These are phyloP conservation scores for Drosophila tristis DNA, from an alignment of 1,140 invertebrate genomes.

Conservation along the genomic window DNA sequence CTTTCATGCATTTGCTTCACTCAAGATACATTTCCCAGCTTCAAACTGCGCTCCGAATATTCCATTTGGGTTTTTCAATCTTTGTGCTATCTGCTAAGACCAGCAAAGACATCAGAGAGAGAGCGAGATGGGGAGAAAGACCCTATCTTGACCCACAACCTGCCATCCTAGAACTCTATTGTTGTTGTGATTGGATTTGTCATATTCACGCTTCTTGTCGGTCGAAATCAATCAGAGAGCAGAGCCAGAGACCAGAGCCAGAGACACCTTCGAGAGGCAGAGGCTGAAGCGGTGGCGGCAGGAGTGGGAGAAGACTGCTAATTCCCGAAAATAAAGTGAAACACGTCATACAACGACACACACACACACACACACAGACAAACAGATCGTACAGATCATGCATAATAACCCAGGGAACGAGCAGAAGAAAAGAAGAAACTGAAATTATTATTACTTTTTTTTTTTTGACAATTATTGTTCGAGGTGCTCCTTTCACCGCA, in stretches of 20 bases:
- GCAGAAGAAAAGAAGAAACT: slow-evolving; percentile 28
- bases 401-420: slow-evolving; percentile 46
- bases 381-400: slow-evolving; percentile 21
- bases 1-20: no score
- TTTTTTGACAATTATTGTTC: slow-evolving; percentile 80
- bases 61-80: no score
- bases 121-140: no score
- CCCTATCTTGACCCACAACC: slow-evolving; percentile 31
- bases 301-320: slow-evolving; percentile 55
- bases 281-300: slow-evolving; percentile 6
- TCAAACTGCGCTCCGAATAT: no score
- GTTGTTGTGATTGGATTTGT: slow-evolving; percentile 61
- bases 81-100: no score
- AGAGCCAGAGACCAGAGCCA: no score
- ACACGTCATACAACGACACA: slow-evolving; percentile 26
- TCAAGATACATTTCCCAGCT: no score
- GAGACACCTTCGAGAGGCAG: slow-evolving; percentile 2
- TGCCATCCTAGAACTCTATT: slow-evolving; percentile 29
- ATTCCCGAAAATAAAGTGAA: slow-evolving; percentile 67
- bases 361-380: no score
- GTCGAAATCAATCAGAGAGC: slow-evolving; percentile 48
- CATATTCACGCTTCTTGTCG: slow-evolving; percentile 52
- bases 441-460: slow-evolving; percentile 18
- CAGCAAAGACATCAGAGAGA: no score
- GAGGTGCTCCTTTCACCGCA: slow-evolving; percentile 62